Conservation (phyloP, 2,113 vertebrate genomes). For the Heterocephalus glaber region DNA sequence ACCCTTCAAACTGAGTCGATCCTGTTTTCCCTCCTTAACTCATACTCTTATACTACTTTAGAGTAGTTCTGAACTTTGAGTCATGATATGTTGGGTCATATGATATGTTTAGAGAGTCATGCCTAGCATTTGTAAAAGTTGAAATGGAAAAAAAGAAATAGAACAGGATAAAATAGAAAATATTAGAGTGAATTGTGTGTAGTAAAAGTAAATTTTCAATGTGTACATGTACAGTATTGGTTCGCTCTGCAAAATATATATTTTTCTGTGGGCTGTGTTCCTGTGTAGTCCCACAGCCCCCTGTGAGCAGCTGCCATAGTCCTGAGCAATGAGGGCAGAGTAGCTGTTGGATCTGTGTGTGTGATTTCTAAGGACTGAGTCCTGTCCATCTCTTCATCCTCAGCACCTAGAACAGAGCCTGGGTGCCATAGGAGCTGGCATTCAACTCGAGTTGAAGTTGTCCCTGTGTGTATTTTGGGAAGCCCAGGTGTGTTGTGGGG, state of each 20-base stretch:
- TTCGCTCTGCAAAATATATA: not conserved
- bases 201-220: constrained; percentile 6
- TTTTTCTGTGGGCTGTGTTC: not conserved
- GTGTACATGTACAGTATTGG: not conserved
- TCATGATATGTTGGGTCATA: not conserved
- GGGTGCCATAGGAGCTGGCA: not conserved
- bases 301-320: not conserved
- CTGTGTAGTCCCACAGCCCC: not conserved
- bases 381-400: not conserved
- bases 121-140: not conserved
- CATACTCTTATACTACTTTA: not conserved
- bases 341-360: not conserved
- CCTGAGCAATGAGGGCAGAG: not conserved
- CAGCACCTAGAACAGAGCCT: not conserved
- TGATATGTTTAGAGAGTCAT: not conserved
- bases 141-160: not conserved
- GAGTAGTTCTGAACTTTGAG: not conserved
- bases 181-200: not conserved
- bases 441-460: not conserved
- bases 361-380: not conserved
- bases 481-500: not conserved
- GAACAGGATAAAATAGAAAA: not conserved
- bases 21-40: not conserved
- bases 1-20: not conserved
- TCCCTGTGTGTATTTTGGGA: not conserved